Evolutionary conservation across 2,113 vertebrate species (phyloP).

Genomic region (Archocentrus centrarchus): DNA sequence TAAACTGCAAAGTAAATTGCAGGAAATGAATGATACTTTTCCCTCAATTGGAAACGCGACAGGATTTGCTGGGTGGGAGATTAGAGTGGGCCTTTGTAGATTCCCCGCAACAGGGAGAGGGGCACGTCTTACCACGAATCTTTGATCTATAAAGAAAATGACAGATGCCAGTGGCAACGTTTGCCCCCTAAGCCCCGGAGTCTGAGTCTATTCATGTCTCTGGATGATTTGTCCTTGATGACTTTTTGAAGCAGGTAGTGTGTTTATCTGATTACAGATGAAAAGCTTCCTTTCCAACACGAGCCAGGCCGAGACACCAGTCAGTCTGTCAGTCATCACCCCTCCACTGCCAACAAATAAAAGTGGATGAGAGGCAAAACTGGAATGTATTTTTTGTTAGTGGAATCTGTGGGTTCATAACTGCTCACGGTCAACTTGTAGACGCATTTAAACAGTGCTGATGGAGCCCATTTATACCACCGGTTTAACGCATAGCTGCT

Average conservation of each 20-base stretch:
- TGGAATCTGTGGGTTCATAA: background rate
- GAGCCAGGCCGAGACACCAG: slow-evolving; percentile 32
- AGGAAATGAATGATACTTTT: slow-evolving; percentile 83
- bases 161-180: slow-evolving; percentile 67
- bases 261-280: slow-evolving; percentile 74
- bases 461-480: slow-evolving; percentile 19
- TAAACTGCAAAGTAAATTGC: slow-evolving; percentile 87
- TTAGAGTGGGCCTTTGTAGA: slow-evolving; percentile 77
- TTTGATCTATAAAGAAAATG: slow-evolving; percentile 76
- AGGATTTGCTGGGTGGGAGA: slow-evolving; percentile 74
- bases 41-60: slow-evolving; percentile 80
- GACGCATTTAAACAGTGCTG: slow-evolving; percentile 21
- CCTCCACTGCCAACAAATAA: slow-evolving; percentile 51
- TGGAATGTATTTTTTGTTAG: slow-evolving; percentile 46
- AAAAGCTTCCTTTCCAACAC: slow-evolving; percentile 52
- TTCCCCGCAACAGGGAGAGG: slow-evolving; percentile 68
- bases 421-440: background rate
- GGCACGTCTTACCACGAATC: slow-evolving; percentile 73
- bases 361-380: slow-evolving; percentile 43
- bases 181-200: slow-evolving; percentile 66
- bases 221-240: slow-evolving; percentile 73
- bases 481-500: background rate
- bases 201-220: slow-evolving; percentile 72
- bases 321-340: slow-evolving; percentile 50
- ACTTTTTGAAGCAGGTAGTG: slow-evolving; percentile 72